A percentile compares a stretch with the other conserved stretches of the same genome.
phyloP scores from a whole-genome alignment of 2,797 vertebrate species.

The Gymnoscopelus braueri region DNA sequence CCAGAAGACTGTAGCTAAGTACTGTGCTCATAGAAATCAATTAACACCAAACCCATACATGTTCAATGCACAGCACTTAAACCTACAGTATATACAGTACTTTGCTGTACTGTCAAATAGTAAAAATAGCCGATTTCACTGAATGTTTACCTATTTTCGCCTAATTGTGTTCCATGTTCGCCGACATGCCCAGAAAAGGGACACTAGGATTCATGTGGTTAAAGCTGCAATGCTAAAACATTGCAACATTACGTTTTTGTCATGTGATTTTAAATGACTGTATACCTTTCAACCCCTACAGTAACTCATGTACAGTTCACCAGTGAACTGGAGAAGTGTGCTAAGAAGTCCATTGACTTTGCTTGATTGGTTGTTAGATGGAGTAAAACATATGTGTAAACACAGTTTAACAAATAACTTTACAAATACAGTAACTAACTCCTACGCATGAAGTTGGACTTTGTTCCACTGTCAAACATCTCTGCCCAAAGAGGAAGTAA shows the following conservation, averaged over 20 bases:
- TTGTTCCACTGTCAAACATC: constrained; percentile 2
- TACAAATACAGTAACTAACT: neutral
- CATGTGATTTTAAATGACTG: neutral
- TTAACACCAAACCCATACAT: constrained; percentile 9
- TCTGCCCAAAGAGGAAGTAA: constrained; percentile 3
- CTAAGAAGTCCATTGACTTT: constrained; percentile 3
- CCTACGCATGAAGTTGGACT: neutral
- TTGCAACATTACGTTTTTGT: constrained; percentile 2
- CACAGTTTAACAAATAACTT: constrained; percentile 5
- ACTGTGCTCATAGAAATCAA: constrained; percentile 6
- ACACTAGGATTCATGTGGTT: neutral
- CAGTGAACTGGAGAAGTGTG: neutral
- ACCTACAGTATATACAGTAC: too few species aligned
- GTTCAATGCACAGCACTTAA: constrained; percentile 7
- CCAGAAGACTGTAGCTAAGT: constrained; percentile 11
- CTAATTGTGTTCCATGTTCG: too few species aligned
- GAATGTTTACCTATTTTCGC: too few species aligned
- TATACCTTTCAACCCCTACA: neutral
- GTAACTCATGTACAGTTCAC: constrained; percentile 4
- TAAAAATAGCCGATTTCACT: too few species aligned
- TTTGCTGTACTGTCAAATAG: too few species aligned
- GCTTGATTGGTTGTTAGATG: neutral
- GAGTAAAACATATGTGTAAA: neutral
- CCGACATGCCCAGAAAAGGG: too few species aligned
- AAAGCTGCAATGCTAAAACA: constrained; percentile 8